Evolutionary conservation across 2,797 vertebrate genomes (phyloP), one percentile per base, ranked within the genome.

Genomic region (Champsocephalus gunnari): DNA sequence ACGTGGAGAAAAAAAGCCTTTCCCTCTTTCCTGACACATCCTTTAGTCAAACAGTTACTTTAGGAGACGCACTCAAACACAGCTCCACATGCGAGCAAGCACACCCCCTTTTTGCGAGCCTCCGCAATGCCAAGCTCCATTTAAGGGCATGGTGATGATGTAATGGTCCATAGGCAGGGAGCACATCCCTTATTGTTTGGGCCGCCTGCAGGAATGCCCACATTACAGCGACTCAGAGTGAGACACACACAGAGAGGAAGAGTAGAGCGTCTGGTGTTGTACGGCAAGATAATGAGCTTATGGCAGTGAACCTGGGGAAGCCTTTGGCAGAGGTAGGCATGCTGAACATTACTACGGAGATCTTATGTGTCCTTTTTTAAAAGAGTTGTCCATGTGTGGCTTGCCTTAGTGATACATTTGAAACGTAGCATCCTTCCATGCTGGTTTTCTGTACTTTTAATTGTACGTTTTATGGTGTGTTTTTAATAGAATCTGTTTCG

Each of bases 61-160:
- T 12, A 32, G 66, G 47, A 70, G 68, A 53, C 87, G 78, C 64
- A 85, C 71, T 67, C 57, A 47, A 69, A 12, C 87, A 59, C 75
- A 63, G 66, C 83, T 68, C 77, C 75, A 77, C 85, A 66, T 24
- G 57, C 2, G 55, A 65, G 83, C 74, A 61, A 89, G 80, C 81
- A 89, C 92, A 92, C 90, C 91, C 89, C 88, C 89, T 90, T 87
- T 87, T 88, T 88, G 92, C 74, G 87, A 93, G 93, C 45, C 90
- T 84, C 92, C 91, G 93, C 93, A 94, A 92, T 91, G 94, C 95
- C 82, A 84, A 94, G 95, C 75, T 92, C 97, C 98, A 96, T 97
- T 97, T 97, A 98, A 95, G 98, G 98, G 77, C 92, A 94, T 94
- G 94, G 3, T 95, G 90, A 94, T 99, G 98, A 99, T 97, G 98